Evolutionary conservation across 2,797 vertebrate genomes (phyloP).

Genomic region (Myotis findleyi): DNA sequence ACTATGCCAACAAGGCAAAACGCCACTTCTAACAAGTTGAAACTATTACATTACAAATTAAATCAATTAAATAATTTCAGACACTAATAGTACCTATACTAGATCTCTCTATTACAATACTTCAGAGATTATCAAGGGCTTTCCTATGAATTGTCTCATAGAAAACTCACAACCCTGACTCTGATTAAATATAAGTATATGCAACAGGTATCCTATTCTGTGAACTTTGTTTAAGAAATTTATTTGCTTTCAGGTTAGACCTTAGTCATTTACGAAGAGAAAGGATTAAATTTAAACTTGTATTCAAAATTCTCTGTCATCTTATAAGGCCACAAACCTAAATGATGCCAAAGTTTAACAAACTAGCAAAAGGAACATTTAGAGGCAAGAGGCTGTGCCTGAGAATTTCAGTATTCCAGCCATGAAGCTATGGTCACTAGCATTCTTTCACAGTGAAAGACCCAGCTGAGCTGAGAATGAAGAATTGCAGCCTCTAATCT

Average conservation of each 20-base stretch:
- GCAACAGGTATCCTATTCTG: neutral
- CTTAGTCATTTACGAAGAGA: neutral
- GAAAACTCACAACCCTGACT: neutral
- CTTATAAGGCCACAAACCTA: neutral
- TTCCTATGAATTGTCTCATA: neutral
- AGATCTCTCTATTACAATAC: neutral
- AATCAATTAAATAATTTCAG: conserved; percentile 25
- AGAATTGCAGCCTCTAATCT: conserved; percentile 32
- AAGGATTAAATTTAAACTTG: neutral
- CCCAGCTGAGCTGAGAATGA: conserved; percentile 38
- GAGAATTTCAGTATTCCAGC: conserved; percentile 59
- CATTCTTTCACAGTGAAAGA: conserved; percentile 25
- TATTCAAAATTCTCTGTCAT: neutral
- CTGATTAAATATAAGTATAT: neutral
- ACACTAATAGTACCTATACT: neutral
- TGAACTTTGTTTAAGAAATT: conserved; percentile 44
- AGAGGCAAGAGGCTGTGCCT: neutral
- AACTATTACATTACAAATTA: conserved; percentile 8
- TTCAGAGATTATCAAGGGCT: neutral
- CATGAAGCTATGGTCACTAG: neutral
- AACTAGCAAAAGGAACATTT: neutral
- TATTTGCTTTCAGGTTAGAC: neutral
- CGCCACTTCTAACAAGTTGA: neutral
- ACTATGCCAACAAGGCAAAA: neutral
- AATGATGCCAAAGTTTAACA: neutral